phyloP scores from a whole-genome alignment of 2,888 invertebrate species.

The Drosophila setosimentum region DNA sequence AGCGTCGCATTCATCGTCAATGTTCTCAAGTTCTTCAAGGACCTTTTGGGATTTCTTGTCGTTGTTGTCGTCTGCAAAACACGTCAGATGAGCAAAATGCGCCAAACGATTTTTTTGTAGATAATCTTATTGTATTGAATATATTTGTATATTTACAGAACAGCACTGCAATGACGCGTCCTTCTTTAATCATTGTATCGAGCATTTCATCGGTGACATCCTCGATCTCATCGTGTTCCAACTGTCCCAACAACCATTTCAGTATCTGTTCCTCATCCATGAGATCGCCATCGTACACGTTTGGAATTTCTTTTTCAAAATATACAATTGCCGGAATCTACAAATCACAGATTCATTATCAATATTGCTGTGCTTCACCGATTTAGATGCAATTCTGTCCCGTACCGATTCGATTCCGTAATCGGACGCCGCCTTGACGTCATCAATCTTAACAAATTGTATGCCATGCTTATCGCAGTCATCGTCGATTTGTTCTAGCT shows the following conservation, averaged over 20 bases:
- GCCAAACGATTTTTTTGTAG: conserved; percentile 5
- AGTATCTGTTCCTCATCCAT: conserved; percentile 95
- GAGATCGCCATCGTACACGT: conserved; percentile 95
- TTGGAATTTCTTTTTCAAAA: conserved; percentile 97
- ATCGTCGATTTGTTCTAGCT: conserved; percentile 96
- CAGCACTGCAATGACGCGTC: conserved; percentile 94
- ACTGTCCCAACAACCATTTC: conserved; percentile 94
- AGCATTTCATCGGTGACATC: conserved; percentile 98
- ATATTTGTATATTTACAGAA: conserved; percentile 90
- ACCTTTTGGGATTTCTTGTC: conserved; percentile 94
- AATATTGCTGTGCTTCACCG: conserved; percentile 1
- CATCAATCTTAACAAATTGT: conserved; percentile 97
- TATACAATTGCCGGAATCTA: conserved; percentile 93
- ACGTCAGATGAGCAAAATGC: conserved; percentile 43
- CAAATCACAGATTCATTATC: conserved; percentile 24
- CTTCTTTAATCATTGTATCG: conserved; percentile 94
- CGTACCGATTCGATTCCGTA: conserved; percentile 91
- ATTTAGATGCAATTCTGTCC: neutral
- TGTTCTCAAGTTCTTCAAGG: conserved; percentile 95
- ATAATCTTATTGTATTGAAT: neutral
- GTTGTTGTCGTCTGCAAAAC: conserved; percentile 92
- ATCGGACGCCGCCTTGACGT: conserved; percentile 92
- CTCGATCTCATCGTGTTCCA: conserved; percentile 97
- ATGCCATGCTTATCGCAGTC: conserved; percentile 96
- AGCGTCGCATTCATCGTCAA: conserved; percentile 96